Base-by-base conservation (phyloP, 2,888 invertebrate genomes). In the Nemoura dubitans region DNA sequence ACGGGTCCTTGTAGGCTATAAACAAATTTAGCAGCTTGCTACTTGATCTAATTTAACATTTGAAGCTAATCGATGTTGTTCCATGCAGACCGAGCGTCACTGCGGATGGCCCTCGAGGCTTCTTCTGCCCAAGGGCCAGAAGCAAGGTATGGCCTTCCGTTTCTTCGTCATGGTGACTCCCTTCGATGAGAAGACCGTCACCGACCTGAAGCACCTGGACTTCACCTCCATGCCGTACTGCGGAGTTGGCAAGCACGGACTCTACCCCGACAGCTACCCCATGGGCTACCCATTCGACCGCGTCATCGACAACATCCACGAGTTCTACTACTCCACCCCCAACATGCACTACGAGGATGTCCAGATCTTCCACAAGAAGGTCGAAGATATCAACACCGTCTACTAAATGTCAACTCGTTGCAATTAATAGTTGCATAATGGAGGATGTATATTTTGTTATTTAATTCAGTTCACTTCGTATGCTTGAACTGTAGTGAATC, bases 231-330 rank as follows among this genome's bases (percentile, higher is more conserved):
- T 93, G 90, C 87, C 88, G 84, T 92, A 92, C 85, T 92, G 93
- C 87, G 93, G 92, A 89, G 91, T 93, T 87, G 94, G 93, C 89
- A 92, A 87, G 82, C 86, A 86, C 80, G 86, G 86, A 16, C 27
- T 84, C 84, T 84, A 84, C 84, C 84, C 84, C 83, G 96, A 96
- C 90, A 93, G 92, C 89, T 93, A 93, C 90, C 93, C 96, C 82
- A 92, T 95, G 89, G 96, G 95, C 86, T 96, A 94, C 93, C 96
- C 96, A 88, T 93, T 96, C 90, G 96, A 96, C 90, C 94, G 95
- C 89, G 92, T 92, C 26, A 93, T 95, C 89, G 92, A 94, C 76
- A 92, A 94, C 82, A 27, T 43, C 83, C 42, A 83, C 43, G 42
- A 83, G 43, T 83, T 83, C 83, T 83, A 43, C 83, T 42, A 42